These are phyloP conservation scores for Passer domesticus DNA, from an alignment of 2,113 vertebrate genomes.

Conservation along the genomic window DNA sequence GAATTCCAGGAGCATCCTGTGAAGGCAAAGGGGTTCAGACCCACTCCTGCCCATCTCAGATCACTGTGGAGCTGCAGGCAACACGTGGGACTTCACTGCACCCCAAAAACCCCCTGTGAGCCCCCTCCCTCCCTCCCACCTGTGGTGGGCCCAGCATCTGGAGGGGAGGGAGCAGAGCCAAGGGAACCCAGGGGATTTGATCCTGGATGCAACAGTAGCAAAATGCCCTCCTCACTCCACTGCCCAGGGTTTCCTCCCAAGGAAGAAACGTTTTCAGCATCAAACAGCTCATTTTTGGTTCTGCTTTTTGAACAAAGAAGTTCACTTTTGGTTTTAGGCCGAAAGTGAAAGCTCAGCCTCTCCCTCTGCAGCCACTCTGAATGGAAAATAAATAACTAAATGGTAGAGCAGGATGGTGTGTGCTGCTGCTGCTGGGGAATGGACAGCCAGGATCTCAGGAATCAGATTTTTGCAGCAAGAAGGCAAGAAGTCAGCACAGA, in stretches of 20 bases:
- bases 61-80: neutral
- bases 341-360: neutral
- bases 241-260: neutral
- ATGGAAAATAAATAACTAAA: neutral
- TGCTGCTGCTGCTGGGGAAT: neutral
- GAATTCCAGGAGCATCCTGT: neutral
- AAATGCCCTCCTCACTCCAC: neutral
- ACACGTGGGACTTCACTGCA: neutral
- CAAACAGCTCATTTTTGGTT: neutral
- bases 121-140: neutral
- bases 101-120: neutral
- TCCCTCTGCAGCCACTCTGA: neutral
- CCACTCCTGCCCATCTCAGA: neutral
- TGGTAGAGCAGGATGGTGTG: neutral
- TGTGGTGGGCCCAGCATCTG: neutral
- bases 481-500: neutral
- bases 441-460: fast-evolving
- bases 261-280: neutral
- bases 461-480: neutral
- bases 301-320: neutral
- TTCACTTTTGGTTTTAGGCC: neutral
- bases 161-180: neutral
- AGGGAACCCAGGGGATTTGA: neutral
- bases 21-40: neutral
- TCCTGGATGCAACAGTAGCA: neutral